phyloP scores from a whole-genome alignment of 64 coral and sea anemone genomes.

The Montipora cactus region DNA sequence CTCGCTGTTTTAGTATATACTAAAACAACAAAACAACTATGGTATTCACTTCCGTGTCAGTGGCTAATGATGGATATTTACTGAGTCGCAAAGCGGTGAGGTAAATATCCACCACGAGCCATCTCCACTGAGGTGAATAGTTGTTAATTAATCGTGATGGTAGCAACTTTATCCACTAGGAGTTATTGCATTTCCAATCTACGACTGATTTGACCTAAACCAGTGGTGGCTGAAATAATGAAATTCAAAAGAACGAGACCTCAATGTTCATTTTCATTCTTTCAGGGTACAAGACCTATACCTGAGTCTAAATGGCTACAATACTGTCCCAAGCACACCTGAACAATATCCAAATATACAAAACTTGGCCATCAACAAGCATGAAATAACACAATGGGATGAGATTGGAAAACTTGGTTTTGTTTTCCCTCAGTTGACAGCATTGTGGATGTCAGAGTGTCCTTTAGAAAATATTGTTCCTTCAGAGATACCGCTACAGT shows the following conservation, averaged over 20 bases:
- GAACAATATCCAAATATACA: conserved; percentile 70
- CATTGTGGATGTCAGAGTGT: conserved; percentile 85
- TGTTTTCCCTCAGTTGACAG: conserved; percentile 70
- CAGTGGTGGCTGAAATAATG: too few relatives aligned
- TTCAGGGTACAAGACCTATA: conserved; percentile 75
- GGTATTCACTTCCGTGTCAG: too few relatives aligned
- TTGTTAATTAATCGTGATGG: too few relatives aligned
- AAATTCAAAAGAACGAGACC: not conserved
- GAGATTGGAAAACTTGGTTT: conserved; percentile 82
- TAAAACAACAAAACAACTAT: too few relatives aligned
- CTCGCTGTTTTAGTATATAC: too few relatives aligned
- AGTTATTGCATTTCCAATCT: too few relatives aligned
- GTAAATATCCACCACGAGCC: too few relatives aligned
- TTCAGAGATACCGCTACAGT: conserved; percentile 7
- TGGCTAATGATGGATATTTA: too few relatives aligned
- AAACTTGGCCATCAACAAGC: conserved; percentile 79
- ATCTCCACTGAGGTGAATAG: too few relatives aligned
- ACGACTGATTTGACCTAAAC: too few relatives aligned
- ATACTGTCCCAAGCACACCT: conserved; percentile 38
- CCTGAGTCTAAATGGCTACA: conserved; percentile 91
- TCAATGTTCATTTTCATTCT: not conserved
- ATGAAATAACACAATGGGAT: conserved; percentile 72
- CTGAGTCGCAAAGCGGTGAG: too few relatives aligned
- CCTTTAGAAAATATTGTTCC: conserved; percentile 54
- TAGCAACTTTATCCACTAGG: too few relatives aligned